Evolutionary conservation across 1,140 invertebrate genomes (phyloP).

Genomic region (Saccostrea echinata): DNA sequence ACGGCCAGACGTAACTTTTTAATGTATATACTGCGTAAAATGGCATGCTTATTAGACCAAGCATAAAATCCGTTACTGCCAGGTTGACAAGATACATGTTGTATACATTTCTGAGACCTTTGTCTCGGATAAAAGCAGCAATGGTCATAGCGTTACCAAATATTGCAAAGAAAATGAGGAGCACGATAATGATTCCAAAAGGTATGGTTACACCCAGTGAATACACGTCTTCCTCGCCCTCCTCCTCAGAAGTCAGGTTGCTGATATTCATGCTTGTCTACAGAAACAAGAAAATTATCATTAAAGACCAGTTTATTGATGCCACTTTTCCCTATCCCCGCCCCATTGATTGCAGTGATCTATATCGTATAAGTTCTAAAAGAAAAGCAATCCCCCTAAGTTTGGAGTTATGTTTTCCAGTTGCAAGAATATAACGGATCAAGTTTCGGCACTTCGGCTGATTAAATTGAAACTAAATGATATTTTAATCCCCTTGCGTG

Average conservation of each 20-base stretch:
- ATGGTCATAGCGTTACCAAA: slow-evolving; percentile 67
- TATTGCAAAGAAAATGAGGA: slow-evolving; percentile 55
- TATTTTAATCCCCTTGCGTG: too few species aligned
- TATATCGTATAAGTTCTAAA: too few species aligned
- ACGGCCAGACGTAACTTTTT: slow-evolving; percentile 46
- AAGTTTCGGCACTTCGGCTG: too few species aligned
- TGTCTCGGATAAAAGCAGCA: slow-evolving; percentile 62
- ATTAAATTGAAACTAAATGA: too few species aligned
- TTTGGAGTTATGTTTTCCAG: too few species aligned
- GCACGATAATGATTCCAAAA: slow-evolving; percentile 36
- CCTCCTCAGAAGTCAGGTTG: slow-evolving; percentile 6
- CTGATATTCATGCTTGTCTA: not conserved
- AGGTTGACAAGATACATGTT: slow-evolving; percentile 71
- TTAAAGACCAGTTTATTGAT: too few species aligned
- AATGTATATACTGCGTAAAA: slow-evolving; percentile 46
- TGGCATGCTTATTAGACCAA: slow-evolving; percentile 62
- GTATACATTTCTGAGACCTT: slow-evolving; percentile 62
- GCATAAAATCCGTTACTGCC: slow-evolving; percentile 66
- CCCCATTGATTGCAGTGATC: too few species aligned
- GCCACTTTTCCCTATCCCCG: too few species aligned
- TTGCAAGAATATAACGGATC: too few species aligned
- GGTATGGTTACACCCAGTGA: slow-evolving; percentile 40
- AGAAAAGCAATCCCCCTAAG: too few species aligned
- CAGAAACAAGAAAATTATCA: not conserved
- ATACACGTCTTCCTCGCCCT: slow-evolving; percentile 15